phyloP scores from a whole-genome alignment of 2,888 invertebrate species.

The Sacculina carcini region DNA sequence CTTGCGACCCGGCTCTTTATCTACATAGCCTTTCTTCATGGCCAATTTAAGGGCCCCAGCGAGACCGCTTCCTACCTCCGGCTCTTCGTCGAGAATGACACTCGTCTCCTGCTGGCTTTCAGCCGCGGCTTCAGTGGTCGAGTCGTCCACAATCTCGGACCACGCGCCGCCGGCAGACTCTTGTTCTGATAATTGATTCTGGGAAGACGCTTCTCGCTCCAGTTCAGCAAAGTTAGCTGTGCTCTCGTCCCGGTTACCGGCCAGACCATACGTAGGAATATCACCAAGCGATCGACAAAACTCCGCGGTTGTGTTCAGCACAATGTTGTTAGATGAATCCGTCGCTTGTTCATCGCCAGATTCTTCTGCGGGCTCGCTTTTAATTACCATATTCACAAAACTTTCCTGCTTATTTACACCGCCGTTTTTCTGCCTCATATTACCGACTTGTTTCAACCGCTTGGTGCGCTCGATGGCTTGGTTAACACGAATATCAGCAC shows the following conservation, averaged over 20 bases:
- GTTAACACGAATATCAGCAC: constrained; percentile 15
- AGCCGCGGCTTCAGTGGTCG: constrained; percentile 6
- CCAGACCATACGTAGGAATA: constrained; percentile 75
- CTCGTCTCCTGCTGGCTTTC: no score
- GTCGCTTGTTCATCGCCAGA: constrained; percentile 9
- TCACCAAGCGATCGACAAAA: constrained; percentile 87
- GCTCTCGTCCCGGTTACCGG: constrained; percentile 58
- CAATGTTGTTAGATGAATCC: background rate
- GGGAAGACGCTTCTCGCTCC: constrained; percentile 24
- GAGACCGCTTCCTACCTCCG: constrained; percentile 68
- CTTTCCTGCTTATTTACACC: constrained; percentile 1
- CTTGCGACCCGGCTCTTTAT: constrained; percentile 30
- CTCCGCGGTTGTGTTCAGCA: constrained; percentile 73
- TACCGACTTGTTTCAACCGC: constrained; percentile 13
- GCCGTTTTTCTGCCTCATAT: background rate
- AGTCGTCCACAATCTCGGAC: constrained; percentile 25
- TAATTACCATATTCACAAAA: constrained; percentile 1
- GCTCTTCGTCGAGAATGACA: constrained; percentile 67
- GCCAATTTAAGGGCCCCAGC: constrained; percentile 72
- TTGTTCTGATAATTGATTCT: constrained; percentile 20
- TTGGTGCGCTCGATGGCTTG: background rate
- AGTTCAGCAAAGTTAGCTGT: constrained; percentile 36
- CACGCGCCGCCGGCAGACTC: constrained; percentile 30
- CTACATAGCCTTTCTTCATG: constrained; percentile 75
- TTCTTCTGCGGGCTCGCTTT: constrained; percentile 12